These are phyloP conservation scores for Cryptocheilus praepositus DNA, from an alignment of 2,888 invertebrate genomes.

Conservation along the genomic window DNA sequence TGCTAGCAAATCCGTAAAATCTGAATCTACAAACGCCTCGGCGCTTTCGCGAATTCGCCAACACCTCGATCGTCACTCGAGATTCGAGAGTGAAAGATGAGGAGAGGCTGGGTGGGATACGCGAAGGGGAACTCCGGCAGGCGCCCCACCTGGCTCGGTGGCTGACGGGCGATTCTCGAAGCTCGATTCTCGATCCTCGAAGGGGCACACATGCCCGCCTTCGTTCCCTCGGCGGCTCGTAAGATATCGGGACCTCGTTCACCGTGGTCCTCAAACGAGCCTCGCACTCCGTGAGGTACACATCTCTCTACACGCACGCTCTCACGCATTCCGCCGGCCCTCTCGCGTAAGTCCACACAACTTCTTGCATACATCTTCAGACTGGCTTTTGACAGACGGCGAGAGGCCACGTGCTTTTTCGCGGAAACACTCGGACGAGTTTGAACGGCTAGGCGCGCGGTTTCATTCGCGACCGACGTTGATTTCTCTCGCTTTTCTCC, in stretches of 20 bases:
- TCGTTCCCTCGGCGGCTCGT: conserved; percentile 60
- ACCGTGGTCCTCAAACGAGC: conserved; percentile 73
- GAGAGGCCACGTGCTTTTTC: not conserved
- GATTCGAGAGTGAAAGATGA: conserved; percentile 1
- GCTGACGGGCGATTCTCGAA: conserved; percentile 56
- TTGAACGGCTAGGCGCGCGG: not conserved
- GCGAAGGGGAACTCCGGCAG: conserved; percentile 35
- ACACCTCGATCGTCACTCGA: not conserved
- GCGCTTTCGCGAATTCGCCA: no score
- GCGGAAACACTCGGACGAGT: no score
- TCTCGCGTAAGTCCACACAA: conserved; percentile 27
- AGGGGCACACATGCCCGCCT: conserved; percentile 62
- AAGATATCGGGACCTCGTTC: conserved; percentile 73
- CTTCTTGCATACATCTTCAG: not conserved
- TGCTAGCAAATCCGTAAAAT: no score
- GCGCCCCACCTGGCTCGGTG: conserved; percentile 49
- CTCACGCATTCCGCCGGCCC: conserved; percentile 17
- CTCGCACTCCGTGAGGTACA: conserved; percentile 72
- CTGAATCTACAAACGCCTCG: no score
- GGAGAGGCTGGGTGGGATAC: conserved; percentile 38
- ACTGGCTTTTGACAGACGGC: not conserved
- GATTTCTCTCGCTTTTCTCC: not conserved
- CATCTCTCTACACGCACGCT: conserved; percentile 60
- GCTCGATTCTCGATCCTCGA: conserved; percentile 63
- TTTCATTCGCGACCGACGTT: conserved; percentile 3